Conservation (phyloP, 2,888 invertebrate genomes). For the Aspidiotus destructor region DNA sequence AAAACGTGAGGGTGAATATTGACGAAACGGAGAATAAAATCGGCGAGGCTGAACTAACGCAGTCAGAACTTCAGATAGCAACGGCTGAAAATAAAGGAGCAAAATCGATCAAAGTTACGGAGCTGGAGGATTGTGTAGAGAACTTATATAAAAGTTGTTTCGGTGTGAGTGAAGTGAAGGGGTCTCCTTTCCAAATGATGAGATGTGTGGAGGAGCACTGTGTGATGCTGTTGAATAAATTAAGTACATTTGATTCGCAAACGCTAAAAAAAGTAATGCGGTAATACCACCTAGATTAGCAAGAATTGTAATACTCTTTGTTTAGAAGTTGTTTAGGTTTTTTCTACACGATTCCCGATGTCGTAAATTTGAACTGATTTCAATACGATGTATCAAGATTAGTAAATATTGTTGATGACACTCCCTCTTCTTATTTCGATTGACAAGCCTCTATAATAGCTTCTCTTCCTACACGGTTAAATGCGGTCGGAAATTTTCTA, state of each 20-base stretch:
- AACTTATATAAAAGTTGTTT: constrained; percentile 9
- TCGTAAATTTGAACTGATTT: too few relatives aligned
- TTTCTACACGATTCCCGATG: too few relatives aligned
- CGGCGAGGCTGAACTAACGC: background rate
- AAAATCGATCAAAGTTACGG: background rate
- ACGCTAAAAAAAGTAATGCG: constrained; percentile 3
- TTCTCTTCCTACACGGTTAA: too few relatives aligned
- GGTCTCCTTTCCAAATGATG: constrained; percentile 14
- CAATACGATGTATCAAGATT: too few relatives aligned
- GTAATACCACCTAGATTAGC: too few relatives aligned
- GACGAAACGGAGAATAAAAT: constrained; percentile 8
- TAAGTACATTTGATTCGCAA: constrained; percentile 13
- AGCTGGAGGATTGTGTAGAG: constrained; percentile 7
- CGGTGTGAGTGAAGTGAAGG: background rate
- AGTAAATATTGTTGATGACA: too few relatives aligned
- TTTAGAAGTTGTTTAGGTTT: too few relatives aligned
- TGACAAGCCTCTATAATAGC: too few relatives aligned
- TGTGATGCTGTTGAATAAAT: constrained; percentile 1
- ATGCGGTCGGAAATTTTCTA: too few relatives aligned
- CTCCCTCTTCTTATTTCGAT: too few relatives aligned
- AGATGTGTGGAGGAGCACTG: constrained; percentile 20
- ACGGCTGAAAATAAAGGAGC: background rate
- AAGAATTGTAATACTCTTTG: too few relatives aligned
- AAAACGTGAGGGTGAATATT: background rate
- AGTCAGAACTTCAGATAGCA: constrained; percentile 3